Evolutionary conservation across 2,888 invertebrate genomes (phyloP).

Genomic region (Corbicula japonica): DNA sequence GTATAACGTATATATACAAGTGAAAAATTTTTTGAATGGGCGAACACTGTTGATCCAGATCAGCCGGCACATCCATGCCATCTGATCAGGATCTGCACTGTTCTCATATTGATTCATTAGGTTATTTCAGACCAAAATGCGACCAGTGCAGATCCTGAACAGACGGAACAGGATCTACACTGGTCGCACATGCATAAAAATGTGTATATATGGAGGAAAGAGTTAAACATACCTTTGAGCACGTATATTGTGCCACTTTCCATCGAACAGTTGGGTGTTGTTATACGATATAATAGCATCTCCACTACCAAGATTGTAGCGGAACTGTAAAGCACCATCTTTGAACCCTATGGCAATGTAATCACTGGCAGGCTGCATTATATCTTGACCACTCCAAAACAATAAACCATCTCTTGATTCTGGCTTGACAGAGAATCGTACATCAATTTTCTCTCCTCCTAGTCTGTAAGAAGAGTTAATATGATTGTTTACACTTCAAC

Average conservation of each 20-base stretch:
- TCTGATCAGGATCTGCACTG: too few relatives aligned
- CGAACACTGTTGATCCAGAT: too few relatives aligned
- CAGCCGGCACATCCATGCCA: too few relatives aligned
- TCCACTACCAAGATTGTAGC: constrained; percentile 95
- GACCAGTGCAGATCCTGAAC: too few relatives aligned
- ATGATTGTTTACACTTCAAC: neutral
- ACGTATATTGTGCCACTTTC: constrained; percentile 93
- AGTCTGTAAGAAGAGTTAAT: constrained; percentile 88
- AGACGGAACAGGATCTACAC: too few relatives aligned
- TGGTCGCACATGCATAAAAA: too few relatives aligned
- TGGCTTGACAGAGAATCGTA: constrained; percentile 95
- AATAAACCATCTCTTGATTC: constrained; percentile 91
- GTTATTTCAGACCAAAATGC: too few relatives aligned
- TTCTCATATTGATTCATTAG: too few relatives aligned
- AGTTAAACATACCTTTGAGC: constrained; percentile 91
- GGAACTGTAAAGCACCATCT: constrained; percentile 91
- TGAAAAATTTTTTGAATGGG: too few relatives aligned
- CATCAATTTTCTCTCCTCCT: constrained; percentile 94
- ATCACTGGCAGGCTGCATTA: constrained; percentile 89
- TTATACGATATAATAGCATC: constrained; percentile 95
- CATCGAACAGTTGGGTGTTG: constrained; percentile 94
- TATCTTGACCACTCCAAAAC: constrained; percentile 93
- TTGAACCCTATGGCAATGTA: constrained; percentile 95
- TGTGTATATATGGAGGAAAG: too few relatives aligned
- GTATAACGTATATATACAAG: too few relatives aligned